Base-by-base conservation (phyloP, 92 coral and sea anemone species). In the Chrysogorgia sp. region DNA sequence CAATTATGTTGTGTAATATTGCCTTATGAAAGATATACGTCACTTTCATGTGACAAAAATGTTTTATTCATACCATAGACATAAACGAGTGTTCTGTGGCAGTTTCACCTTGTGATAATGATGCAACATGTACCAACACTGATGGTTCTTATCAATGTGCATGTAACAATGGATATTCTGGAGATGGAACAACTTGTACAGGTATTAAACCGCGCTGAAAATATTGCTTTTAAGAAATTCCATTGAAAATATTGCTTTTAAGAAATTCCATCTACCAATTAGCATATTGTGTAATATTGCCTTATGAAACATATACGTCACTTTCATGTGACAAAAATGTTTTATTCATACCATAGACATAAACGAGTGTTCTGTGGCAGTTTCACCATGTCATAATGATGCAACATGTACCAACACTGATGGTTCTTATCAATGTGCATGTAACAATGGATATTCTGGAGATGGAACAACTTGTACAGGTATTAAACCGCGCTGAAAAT, bases 61-160 rank as follows among this genome's bases (percentile, higher is more conserved):
- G n/a, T 37, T 37, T 4, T 71, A 21, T n/a, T 12, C 0, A 23
- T 17, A 10, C 14, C 2, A 17, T 76, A 80, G 83, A 66, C 69
- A 67, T 79, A 28, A 43, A 79, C 53, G 83, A 79, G 56, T 79
- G 77, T 34, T 67, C 33, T 69, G 85, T 69, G 45, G 52, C 29
- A 79, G 6, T 12, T 37, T 4, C 78, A 28, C 25, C 30, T 6
- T 81, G 85, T n/a, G 78, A 77, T 35, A 68, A 67, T 21, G 72
- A 81, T 59, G 47, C 85, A 17, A 64, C 58, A 32, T 81, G 85
- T 33, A 12, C 61, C 14, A 70, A 81, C 20, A 71, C 58, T 21
- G 48, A 10, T 9, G 85, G 85, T 31, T 81, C 85, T 13, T 77
- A 63, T 62, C 23, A 2, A 1, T 77, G 82, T n/a, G 43, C 43